Conservation (phyloP, 2,888 invertebrate genomes). For the Nebria brevicollis region DNA sequence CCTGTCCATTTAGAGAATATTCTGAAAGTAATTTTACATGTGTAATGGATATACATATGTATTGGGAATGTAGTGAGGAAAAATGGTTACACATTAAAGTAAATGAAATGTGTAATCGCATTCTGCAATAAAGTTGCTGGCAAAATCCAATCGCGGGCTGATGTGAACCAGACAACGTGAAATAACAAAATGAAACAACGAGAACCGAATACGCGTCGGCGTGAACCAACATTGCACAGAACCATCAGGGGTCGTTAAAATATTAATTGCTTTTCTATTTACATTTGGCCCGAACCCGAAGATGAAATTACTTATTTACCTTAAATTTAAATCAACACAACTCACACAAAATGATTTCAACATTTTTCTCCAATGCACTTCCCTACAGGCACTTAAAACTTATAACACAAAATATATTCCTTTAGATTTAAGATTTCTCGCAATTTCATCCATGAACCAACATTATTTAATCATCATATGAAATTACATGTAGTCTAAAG, state of each 20-base stretch:
- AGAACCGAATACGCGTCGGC: constrained; percentile 10
- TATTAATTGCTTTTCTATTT: constrained; percentile 47
- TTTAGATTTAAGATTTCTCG: too few species aligned
- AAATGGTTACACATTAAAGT: constrained; percentile 5
- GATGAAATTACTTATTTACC: constrained; percentile 44
- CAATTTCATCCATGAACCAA: too few species aligned
- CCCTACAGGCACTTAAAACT: neutral
- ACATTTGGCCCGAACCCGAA: constrained; percentile 30
- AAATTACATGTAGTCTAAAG: too few species aligned
- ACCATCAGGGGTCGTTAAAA: constrained; percentile 39
- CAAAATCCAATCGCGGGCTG: neutral
- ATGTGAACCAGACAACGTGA: constrained; percentile 8
- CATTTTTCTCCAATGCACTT: constrained; percentile 31
- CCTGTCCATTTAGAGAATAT: neutral
- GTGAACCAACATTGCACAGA: constrained; percentile 10
- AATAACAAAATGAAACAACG: constrained; percentile 18
- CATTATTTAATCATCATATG: too few species aligned
- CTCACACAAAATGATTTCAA: constrained; percentile 34
- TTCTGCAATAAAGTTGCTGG: neutral
- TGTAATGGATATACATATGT: too few species aligned
- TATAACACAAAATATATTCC: too few species aligned
- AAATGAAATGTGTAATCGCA: constrained; percentile 8
- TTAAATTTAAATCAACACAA: constrained; percentile 44
- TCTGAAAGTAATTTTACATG: too few species aligned
- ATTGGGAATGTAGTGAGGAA: neutral